Evolutionary conservation across 35 echinoderm and acorn worm genomes (phyloP).

Genomic region (Chiridota heheva): DNA sequence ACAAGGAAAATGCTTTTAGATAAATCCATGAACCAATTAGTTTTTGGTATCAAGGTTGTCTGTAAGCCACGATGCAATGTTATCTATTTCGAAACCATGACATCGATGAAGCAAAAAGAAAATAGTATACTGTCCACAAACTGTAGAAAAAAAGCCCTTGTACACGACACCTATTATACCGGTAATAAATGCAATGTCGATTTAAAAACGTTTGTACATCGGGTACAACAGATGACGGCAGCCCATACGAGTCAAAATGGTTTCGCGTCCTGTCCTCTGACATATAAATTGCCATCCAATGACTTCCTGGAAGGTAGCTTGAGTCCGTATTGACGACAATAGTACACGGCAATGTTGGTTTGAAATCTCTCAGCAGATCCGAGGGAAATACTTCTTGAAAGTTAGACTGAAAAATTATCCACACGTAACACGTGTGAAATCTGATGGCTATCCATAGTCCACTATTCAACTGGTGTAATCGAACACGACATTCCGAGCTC

Average conservation of each 20-base stretch:
- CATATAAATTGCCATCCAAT: slow-evolving; percentile 58
- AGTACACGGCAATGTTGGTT: background rate
- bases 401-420: background rate
- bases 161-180: background rate
- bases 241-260: slow-evolving; percentile 41
- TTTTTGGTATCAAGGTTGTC: too few relatives aligned
- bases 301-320: background rate
- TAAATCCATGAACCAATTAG: too few relatives aligned
- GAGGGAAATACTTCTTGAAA: slow-evolving; percentile 53
- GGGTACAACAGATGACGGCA: background rate
- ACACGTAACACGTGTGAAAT: background rate
- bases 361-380: slow-evolving; percentile 17
- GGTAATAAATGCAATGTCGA: background rate
- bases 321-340: slow-evolving; percentile 38
- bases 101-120: slow-evolving; percentile 36
- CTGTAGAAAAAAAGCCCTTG: slow-evolving; percentile 21
- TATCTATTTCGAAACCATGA: too few relatives aligned
- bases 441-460: slow-evolving; percentile 42
- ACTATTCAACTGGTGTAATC: slow-evolving; percentile 37
- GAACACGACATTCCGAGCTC: slow-evolving; percentile 48
- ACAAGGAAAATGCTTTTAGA: too few relatives aligned
- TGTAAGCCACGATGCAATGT: too few relatives aligned
- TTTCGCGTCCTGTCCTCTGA: background rate
- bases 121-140: slow-evolving; percentile 42
- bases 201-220: background rate